Conservation (phyloP, 2,888 invertebrate species). For the Diplazon laetatorius region DNA sequence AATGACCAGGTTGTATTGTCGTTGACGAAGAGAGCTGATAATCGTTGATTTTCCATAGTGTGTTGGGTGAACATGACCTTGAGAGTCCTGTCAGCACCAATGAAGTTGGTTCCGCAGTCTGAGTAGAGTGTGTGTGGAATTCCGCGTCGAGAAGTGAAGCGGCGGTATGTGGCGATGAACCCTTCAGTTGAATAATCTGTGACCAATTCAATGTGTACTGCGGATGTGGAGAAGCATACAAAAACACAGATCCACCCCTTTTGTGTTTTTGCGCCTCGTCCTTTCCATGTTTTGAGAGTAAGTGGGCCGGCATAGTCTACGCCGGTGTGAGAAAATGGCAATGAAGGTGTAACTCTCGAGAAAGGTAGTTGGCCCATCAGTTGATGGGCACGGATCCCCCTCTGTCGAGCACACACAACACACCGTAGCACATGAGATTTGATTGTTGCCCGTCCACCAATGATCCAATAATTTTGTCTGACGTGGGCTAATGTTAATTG, state of each 20-base stretch:
- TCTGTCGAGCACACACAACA: conserved; percentile 59
- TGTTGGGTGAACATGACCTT: too few relatives aligned
- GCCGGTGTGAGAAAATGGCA: conserved; percentile 59
- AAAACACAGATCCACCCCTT: conserved; percentile 67
- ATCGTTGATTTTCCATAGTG: too few relatives aligned
- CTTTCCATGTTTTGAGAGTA: conserved; percentile 47
- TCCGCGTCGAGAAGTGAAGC: conserved; percentile 47
- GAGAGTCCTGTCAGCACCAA: conserved; percentile 37
- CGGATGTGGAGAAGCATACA: conserved; percentile 68
- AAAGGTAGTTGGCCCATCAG: conserved; percentile 66
- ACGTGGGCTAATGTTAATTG: conserved; percentile 52
- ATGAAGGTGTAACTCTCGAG: conserved; percentile 53
- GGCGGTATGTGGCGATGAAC: conserved; percentile 5
- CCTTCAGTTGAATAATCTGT: conserved; percentile 41
- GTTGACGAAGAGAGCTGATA: too few relatives aligned
- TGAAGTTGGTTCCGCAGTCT: conserved; percentile 60
- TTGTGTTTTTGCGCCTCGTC: conserved; percentile 42
- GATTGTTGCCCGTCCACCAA: conserved; percentile 51
- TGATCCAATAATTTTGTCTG: conserved; percentile 61
- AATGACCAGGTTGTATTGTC: too few relatives aligned
- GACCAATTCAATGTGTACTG: conserved; percentile 61
- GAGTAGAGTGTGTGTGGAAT: conserved; percentile 32
- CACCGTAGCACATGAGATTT: conserved; percentile 54
- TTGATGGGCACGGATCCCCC: conserved; percentile 54
- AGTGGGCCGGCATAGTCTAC: conserved; percentile 68